Conservation (phyloP, 2,797 vertebrate genomes). For the Tragelaphus oryx region DNA sequence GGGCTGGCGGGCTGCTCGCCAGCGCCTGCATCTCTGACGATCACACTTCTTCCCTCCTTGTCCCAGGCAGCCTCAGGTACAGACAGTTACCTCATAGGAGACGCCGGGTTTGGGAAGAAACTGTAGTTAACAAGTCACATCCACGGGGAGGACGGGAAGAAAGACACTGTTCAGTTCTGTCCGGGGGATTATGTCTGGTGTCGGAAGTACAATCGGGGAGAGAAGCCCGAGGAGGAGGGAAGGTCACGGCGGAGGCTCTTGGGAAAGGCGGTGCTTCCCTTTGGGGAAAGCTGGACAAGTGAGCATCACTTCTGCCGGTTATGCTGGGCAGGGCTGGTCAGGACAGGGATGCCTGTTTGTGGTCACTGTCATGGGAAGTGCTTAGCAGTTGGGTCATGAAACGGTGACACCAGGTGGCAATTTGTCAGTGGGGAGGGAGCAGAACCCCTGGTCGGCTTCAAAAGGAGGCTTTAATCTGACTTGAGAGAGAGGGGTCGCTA, state of each 20-base stretch:
- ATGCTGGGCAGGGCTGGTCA: conserved; percentile 38
- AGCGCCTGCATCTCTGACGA: conserved; percentile 33
- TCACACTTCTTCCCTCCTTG: conserved; percentile 26
- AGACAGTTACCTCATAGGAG: neutral
- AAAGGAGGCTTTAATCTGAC: neutral
- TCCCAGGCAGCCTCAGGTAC: neutral
- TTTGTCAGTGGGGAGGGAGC: neutral
- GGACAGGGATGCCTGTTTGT: neutral
- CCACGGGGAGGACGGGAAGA: neutral
- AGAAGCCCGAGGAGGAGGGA: conserved; percentile 42
- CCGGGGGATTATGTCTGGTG: conserved; percentile 21
- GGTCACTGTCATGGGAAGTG: neutral
- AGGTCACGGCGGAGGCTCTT: conserved; percentile 56
- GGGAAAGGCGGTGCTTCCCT: conserved; percentile 63
- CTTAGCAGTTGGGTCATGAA: accelerated
- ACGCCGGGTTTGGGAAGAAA: neutral
- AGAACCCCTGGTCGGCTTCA: neutral
- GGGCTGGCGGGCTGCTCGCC: conserved; percentile 41
- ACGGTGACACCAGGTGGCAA: accelerated
- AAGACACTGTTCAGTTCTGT: neutral
- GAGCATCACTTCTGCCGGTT: conserved; percentile 55
- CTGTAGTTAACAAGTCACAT: neutral
- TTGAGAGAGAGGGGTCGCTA: neutral
- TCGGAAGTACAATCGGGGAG: conserved; percentile 44
- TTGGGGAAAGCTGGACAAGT: conserved; percentile 56